Evolutionary conservation across 2,113 vertebrate genomes (phyloP).

Genomic region (Ornithorhynchus anatinus): DNA sequence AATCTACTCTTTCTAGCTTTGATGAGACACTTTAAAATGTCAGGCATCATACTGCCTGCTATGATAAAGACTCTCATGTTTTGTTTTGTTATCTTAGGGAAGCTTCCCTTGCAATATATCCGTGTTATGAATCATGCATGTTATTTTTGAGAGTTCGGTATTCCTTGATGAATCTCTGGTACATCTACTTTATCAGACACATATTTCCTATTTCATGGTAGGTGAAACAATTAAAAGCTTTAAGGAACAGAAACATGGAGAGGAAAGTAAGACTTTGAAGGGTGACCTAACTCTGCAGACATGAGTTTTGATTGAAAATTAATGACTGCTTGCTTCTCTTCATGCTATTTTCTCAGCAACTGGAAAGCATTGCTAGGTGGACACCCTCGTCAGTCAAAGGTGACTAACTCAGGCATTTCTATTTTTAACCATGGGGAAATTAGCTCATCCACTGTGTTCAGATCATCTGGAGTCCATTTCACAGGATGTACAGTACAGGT

Average conservation of each 20-base stretch:
- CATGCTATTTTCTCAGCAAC: neutral
- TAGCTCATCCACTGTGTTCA: neutral
- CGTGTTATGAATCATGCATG: conserved; percentile 2
- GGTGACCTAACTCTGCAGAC: neutral
- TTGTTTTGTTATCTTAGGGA: neutral
- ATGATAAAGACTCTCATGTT: conserved; percentile 10
- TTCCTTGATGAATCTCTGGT: neutral
- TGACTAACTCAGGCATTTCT: neutral
- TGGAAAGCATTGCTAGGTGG: neutral
- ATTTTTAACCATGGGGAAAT: neutral
- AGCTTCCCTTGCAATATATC: neutral
- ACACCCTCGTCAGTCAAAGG: neutral
- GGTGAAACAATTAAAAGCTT: neutral
- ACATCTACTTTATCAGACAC: neutral
- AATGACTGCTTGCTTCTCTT: neutral
- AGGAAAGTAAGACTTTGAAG: neutral
- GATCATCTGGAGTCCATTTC: neutral
- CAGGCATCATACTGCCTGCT: neutral
- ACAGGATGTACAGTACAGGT: neutral
- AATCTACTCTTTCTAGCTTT: neutral
- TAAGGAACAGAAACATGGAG: neutral
- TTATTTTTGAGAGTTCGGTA: neutral
- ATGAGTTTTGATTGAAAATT: neutral
- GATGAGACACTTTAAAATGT: neutral
- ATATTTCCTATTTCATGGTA: neutral